Evolutionary conservation across 2,113 vertebrate genomes (phyloP).

Genomic region (Laticauda colubrina): DNA sequence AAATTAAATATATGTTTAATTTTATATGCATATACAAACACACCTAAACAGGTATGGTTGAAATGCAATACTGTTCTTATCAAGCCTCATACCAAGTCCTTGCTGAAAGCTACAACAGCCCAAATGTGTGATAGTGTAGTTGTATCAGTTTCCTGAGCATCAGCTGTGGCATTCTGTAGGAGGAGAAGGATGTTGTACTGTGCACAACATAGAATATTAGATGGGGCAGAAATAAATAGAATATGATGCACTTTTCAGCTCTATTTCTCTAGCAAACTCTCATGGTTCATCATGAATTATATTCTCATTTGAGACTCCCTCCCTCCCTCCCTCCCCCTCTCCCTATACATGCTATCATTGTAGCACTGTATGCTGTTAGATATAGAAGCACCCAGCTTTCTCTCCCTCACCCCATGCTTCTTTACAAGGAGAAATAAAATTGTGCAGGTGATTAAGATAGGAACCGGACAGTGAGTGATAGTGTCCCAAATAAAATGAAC

Average conservation of each 20-base stretch:
- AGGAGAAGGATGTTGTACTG: neutral
- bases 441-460: constrained; percentile 60
- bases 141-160: neutral
- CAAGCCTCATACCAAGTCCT: neutral
- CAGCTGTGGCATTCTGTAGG: neutral
- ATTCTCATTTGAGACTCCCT: constrained; percentile 46
- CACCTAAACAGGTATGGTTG: neutral
- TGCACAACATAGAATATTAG: constrained; percentile 26
- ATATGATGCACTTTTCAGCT: constrained; percentile 33
- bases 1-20: neutral
- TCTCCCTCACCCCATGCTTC: neutral
- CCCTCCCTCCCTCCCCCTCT: neutral
- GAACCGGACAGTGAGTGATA: constrained; percentile 48
- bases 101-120: neutral
- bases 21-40: neutral
- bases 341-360: constrained; percentile 35
- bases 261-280: constrained; percentile 41
- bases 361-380: constrained; percentile 54
- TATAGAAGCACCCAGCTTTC: constrained; percentile 38
- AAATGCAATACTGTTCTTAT: neutral
- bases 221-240: constrained; percentile 41
- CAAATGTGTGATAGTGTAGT: neutral
- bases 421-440: constrained; percentile 52
- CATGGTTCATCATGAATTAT: constrained; percentile 51
- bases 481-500: constrained; percentile 57